A percentile compares a stretch with the other conserved stretches of the same genome.
These are phyloP conservation scores for Drosophila punjabiensis DNA, from an alignment of 1,140 invertebrate genomes.

Conservation along the genomic window DNA sequence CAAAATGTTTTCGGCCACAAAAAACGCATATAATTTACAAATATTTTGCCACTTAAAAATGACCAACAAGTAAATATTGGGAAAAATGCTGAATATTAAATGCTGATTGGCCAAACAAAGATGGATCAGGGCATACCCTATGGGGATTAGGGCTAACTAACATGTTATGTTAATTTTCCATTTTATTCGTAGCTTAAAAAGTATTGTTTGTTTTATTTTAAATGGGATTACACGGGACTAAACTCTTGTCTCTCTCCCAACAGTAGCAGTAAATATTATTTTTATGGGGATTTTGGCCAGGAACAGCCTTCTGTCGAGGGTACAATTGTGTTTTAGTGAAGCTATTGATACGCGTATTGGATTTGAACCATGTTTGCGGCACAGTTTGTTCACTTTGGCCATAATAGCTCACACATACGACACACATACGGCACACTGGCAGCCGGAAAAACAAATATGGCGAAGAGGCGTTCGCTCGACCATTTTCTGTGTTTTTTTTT, in stretches of 20 bases:
- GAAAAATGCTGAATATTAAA: constrained; percentile 34
- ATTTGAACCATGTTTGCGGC: constrained; percentile 18
- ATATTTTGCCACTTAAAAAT: constrained; percentile 48
- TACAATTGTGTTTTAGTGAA: constrained; percentile 13
- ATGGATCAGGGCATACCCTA: constrained; percentile 15
- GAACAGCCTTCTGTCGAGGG: constrained; percentile 7
- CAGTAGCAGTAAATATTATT: constrained; percentile 9
- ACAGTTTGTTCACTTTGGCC: constrained; percentile 22
- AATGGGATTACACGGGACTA: neutral
- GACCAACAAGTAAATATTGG: constrained; percentile 43
- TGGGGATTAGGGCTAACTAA: neutral
- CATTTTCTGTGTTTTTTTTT: constrained; percentile 40
- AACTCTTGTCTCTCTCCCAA: neutral
- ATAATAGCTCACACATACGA: constrained; percentile 38
- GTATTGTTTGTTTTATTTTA: neutral
- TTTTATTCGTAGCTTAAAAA: neutral
- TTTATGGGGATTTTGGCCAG: neutral
- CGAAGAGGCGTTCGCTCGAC: constrained; percentile 20
- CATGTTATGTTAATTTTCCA: constrained; percentile 9
- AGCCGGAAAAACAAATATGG: constrained; percentile 52
- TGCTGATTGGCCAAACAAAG: constrained; percentile 18
- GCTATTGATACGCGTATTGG: constrained; percentile 6
- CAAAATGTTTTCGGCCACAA: constrained; percentile 25
- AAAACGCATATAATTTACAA: constrained; percentile 28
- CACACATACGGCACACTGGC: neutral